phyloP scores from a whole-genome alignment of 2,797 vertebrate species.

The Sciurus vulgaris region DNA sequence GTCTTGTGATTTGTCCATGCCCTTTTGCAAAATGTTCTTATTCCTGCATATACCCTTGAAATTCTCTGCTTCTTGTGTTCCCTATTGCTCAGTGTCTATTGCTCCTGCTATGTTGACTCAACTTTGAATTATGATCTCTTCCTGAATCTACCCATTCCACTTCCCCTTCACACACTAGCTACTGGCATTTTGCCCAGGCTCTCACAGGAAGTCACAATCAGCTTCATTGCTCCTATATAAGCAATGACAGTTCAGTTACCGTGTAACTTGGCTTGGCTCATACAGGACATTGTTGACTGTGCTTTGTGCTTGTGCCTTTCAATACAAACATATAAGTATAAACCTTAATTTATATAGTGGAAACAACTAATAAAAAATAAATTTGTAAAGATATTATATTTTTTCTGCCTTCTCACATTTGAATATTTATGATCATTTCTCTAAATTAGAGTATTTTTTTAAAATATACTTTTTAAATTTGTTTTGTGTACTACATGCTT shows the following conservation, averaged over 20 bases:
- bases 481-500: not conserved
- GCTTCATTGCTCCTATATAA: not conserved
- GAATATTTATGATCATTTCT: not conserved
- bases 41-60: not conserved
- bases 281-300: not conserved
- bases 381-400: not conserved
- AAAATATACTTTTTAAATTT: not conserved
- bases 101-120: not conserved
- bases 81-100: not conserved
- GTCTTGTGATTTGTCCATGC: not conserved
- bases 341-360: not conserved
- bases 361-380: not conserved
- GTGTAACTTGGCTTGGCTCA: not conserved
- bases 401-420: not conserved
- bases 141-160: not conserved
- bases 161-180: not conserved
- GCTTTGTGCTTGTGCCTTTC: not conserved
- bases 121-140: not conserved
- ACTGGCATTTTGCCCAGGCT: constrained; percentile 7
- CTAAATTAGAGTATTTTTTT: not conserved
- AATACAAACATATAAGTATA: not conserved
- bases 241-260: not conserved
- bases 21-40: not conserved
- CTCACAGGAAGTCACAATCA: not conserved
- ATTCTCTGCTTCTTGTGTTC: not conserved